A percentile compares a stretch with the other conserved stretches of the same genome.
Evolutionary conservation across 2,113 vertebrate genomes (phyloP).

Genomic region (Cyrtonyx montezumae): DNA sequence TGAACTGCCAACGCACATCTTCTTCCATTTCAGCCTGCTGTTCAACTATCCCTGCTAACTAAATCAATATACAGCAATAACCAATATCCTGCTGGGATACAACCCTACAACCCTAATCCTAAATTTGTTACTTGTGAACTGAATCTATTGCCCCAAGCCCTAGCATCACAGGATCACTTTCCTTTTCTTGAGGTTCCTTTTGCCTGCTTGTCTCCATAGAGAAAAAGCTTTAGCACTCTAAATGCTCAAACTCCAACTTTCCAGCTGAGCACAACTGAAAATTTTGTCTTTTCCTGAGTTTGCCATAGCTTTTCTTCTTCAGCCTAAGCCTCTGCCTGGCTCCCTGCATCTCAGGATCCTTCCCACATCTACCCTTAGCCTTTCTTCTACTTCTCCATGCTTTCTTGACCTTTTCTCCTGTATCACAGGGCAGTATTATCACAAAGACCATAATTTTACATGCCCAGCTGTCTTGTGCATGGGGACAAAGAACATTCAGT

Average conservation of each 20-base stretch:
- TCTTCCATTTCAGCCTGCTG: background rate
- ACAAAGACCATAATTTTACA: background rate
- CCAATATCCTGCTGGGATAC: background rate
- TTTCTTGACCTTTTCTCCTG: background rate
- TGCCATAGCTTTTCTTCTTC: background rate
- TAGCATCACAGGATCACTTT: background rate
- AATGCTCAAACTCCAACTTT: background rate
- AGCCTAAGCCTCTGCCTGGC: background rate
- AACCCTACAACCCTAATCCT: background rate
- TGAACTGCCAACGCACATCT: background rate
- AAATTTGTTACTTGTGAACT: background rate
- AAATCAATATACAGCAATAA: background rate
- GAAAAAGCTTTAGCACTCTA: background rate
- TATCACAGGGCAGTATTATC: background rate
- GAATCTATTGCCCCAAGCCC: background rate
- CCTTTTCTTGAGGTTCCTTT: background rate
- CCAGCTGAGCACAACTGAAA: background rate
- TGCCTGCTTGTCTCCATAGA: background rate
- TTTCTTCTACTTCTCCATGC: background rate
- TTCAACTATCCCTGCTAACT: background rate
- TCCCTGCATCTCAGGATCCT: background rate
- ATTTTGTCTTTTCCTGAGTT: background rate
- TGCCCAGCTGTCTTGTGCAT: background rate
- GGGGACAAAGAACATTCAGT: background rate
- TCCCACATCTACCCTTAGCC: background rate